These are phyloP conservation scores for Cotesia chilonis DNA, from an alignment of 1,140 invertebrate genomes.

Conservation along the genomic window DNA sequence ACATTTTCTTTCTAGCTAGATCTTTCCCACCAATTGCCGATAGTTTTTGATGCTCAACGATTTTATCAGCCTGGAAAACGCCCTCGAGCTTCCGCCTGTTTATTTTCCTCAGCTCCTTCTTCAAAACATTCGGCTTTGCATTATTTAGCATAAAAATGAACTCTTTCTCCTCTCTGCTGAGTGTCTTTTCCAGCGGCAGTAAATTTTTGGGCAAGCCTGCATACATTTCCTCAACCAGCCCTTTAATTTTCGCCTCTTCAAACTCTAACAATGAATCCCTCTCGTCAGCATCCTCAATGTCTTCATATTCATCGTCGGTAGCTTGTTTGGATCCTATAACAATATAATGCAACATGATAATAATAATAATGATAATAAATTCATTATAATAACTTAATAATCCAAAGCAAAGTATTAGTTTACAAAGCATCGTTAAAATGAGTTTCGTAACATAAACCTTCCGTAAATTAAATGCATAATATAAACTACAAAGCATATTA, in stretches of 20 bases:
- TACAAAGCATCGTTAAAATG: too few relatives aligned
- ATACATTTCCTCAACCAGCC: slow-evolving; percentile 35
- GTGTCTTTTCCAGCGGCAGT: slow-evolving; percentile 27
- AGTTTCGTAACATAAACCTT: too few relatives aligned
- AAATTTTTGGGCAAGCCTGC: slow-evolving; percentile 34
- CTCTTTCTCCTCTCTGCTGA: slow-evolving; percentile 24
- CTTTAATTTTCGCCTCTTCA: slow-evolving; percentile 27
- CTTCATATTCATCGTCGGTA: neutral
- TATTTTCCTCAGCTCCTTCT: slow-evolving; percentile 24
- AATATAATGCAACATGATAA: too few relatives aligned
- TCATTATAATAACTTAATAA: too few relatives aligned
- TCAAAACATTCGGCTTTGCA: slow-evolving; percentile 27
- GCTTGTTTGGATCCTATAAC: neutral
- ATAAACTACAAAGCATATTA: too few relatives aligned
- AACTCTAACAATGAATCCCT: neutral
- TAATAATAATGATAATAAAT: too few relatives aligned
- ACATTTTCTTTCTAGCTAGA: too few relatives aligned
- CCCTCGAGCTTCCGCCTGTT: neutral
- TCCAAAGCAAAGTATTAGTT: too few relatives aligned
- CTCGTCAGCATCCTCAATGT: neutral
- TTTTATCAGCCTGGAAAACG: too few relatives aligned
- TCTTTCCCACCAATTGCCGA: too few relatives aligned
- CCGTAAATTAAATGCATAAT: too few relatives aligned
- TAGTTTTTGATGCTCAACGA: too few relatives aligned
- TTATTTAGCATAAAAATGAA: slow-evolving; percentile 32